These are phyloP conservation scores for Microtus ochrogaster DNA, from an alignment of 2,113 vertebrate genomes.

Conservation along the genomic window DNA sequence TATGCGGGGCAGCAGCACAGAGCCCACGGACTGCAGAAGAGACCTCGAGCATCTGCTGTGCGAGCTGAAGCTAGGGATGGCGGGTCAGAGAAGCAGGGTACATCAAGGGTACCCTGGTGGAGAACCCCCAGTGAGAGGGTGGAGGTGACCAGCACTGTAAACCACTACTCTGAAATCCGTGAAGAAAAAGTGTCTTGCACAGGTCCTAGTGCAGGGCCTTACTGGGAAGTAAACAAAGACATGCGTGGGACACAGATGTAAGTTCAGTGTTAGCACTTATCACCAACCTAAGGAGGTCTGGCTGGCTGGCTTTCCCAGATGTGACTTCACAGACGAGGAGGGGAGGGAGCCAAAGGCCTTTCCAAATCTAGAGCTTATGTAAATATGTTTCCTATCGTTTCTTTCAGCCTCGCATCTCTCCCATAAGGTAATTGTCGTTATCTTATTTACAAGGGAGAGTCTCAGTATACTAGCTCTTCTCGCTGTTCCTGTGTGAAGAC, in stretches of 20 bases:
- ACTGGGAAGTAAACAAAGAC: neutral
- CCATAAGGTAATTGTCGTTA: neutral
- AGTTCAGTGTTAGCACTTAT: fast-evolving
- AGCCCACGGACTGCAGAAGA: neutral
- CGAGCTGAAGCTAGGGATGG: neutral
- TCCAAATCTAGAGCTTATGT: neutral
- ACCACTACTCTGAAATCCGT: neutral
- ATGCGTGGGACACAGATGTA: neutral
- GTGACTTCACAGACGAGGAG: too few relatives aligned
- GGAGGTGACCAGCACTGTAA: neutral
- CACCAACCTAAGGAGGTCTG: neutral
- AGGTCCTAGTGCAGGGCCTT: neutral
- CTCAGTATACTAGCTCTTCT: neutral
- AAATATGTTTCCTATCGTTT: neutral
- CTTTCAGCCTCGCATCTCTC: neutral
- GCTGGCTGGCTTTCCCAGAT: neutral
- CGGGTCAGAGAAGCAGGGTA: neutral
- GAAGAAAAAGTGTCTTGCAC: neutral
- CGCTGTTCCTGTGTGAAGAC: neutral
- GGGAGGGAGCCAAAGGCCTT: neutral
- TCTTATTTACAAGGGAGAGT: neutral
- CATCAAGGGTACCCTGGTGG: fast-evolving
- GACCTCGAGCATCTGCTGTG: neutral
- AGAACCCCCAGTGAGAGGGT: neutral
- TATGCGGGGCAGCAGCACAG: neutral